Evolutionary conservation across 1,140 invertebrate species (phyloP), one percentile per base, ranked within the genome.

Genomic region (Drosophila albomicans): DNA sequence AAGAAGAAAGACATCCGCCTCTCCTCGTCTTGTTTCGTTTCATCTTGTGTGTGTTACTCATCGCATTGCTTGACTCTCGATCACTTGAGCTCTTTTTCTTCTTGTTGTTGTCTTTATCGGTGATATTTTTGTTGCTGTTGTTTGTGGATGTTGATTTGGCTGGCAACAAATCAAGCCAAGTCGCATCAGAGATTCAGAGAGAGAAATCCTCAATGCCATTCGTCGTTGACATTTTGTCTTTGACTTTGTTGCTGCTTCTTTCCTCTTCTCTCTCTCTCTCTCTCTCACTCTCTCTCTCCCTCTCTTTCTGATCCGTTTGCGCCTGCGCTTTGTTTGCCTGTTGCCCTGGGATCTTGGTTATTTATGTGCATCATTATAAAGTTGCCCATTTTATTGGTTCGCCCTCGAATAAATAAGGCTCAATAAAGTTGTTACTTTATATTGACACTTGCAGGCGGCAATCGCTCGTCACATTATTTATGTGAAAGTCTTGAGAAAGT

Each of bases 401-500:
- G 82, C 82, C 79, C 82, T 90, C 81, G 87, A 91, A 90, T 90
- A 91, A 90, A 90, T 82, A 86, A 90, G 72, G 71, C 52, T 78
- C 86, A 90, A 90, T 90, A 90, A 90, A 90, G 86, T 90, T 90
- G 86, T 90, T 90, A 90, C 79, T 90, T 90, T 90, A 90, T 89
- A 89, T 86, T 90, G 85, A 89, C 85, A 89, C 81, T 85, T 76
- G 81, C 86, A 89, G 82, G 82, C 86, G 86, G 86, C 85, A 89
- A 89, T 89, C 85, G 85, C 86, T 89, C 85, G 85, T 90, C 85
- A 88, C 35, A 43, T 79, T 78, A 66, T 86, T 86, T 88, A 88
- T 88, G 77, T 74, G 81, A 84, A 88, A 89, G 81, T 73, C 73
- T 89, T 75, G 68, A 54, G 80, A 89, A 88, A 88, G 85, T 78